Evolutionary conservation across 2,113 vertebrate genomes (phyloP), one percentile per base, ranked within the genome.

Genomic region (Entelurus aequoreus): DNA sequence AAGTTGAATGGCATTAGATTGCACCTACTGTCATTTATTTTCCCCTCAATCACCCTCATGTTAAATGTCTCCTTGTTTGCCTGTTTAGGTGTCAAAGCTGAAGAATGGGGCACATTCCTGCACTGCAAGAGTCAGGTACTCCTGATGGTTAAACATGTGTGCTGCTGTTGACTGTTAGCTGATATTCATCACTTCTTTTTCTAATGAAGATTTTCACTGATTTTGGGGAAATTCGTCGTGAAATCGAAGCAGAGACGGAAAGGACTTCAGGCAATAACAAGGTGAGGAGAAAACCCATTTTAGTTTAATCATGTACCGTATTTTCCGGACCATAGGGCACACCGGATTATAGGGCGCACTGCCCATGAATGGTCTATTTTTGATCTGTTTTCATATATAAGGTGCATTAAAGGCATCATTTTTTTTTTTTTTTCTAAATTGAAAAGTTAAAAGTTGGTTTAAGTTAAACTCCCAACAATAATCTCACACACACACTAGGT

Each of bases 101-200:
- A 93, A 58, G 90, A 93, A 81, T 93, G 91, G 92, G 92, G 89
- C 10, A 92, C 84, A 1, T 93, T 93, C 53, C 77, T 92, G 57
- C 92, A 93, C 79, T 90, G 88, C 83, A 92, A 92, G 65, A 88
- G 87, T 68, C 90, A 92, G 91, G 92, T 92, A 87, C 58, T 14
- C 66, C 60, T 54, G 50, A 64, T 14, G 60, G n/a, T 69, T 1
- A 66, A 47, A 48, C 58, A 1, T 68, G 4, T 7, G 2, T 11
- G 11, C 14, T 14, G 1, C 5, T 50, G 51, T n/a, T 15, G 2
- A 10, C 5, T 21, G 40, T 8, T 14, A 28, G 38, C 13, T 52
- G 14, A n/a, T 42, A 7, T 6, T 63, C 12, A 63, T 36, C 16
- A 16, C 12, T 4, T 62, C 12, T 10, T 62, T 75, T 40, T 61